Percentiles rank a stretch among this genome's conserved stretches.
Conservation (phyloP, 2,888 invertebrate genomes). For the Drosophila ezoana region DNA sequence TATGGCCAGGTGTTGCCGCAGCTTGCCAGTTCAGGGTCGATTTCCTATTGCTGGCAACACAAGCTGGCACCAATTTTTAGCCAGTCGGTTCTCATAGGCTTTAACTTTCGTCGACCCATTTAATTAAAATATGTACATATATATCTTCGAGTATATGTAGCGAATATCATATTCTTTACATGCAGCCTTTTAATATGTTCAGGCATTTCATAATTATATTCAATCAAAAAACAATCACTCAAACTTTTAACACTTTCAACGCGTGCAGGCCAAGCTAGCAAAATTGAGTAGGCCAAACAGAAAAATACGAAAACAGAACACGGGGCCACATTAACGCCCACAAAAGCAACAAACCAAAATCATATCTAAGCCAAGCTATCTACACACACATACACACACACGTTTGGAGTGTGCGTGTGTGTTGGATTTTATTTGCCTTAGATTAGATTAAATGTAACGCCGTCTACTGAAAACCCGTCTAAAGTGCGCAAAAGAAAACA, state of each 20-base stretch:
- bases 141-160: constrained; percentile 10
- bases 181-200: constrained; percentile 33
- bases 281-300: background rate
- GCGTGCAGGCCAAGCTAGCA: constrained; percentile 30
- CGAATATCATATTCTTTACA: constrained; percentile 25
- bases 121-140: constrained; percentile 7
- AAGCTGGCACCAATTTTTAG: constrained; percentile 19
- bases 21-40: constrained; percentile 40
- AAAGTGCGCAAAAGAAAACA: constrained; percentile 28
- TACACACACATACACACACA: constrained; percentile 3
- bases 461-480: constrained; percentile 36
- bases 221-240: constrained; percentile 77
- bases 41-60: constrained; percentile 13
- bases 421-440: constrained; percentile 58
- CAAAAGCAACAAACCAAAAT: constrained; percentile 33
- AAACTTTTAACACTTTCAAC: constrained; percentile 51
- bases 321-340: constrained; percentile 41
- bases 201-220: constrained; percentile 47
- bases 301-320: constrained; percentile 12
- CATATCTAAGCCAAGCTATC: constrained; percentile 56
- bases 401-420: constrained; percentile 8
- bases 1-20: constrained; percentile 25
- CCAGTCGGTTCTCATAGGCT: constrained; percentile 5
- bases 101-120: constrained; percentile 26
- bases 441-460: constrained; percentile 71